Evolutionary conservation across 1,140 invertebrate species (phyloP).

Genomic region (Pseudomyrmex pallidus): DNA sequence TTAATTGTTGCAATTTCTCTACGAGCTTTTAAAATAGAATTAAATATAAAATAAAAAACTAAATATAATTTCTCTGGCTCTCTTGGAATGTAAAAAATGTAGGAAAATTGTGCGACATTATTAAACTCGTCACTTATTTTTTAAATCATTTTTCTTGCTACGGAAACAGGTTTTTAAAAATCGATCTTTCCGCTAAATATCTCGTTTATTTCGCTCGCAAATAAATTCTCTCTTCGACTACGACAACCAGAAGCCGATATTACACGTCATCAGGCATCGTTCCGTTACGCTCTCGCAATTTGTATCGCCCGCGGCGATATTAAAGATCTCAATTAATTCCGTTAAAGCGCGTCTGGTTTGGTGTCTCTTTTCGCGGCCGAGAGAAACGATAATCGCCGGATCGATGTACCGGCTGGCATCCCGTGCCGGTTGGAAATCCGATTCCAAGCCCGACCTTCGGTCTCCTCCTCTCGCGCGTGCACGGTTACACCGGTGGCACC

Average conservation of each 20-base stretch:
- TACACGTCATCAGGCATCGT: slow-evolving; percentile 4
- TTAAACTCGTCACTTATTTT: too few species aligned
- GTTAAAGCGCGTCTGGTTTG: slow-evolving; percentile 56
- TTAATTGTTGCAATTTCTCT: too few species aligned
- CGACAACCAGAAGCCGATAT: background rate
- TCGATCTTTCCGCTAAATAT: too few species aligned
- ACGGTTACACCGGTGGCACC: slow-evolving; percentile 3
- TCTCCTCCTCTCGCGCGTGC: background rate
- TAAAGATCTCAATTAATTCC: slow-evolving; percentile 66
- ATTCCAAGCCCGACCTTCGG: slow-evolving; percentile 30
- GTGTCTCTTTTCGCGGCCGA: background rate
- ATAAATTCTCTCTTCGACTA: background rate
- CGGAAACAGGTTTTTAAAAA: too few species aligned
- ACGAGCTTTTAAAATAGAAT: too few species aligned
- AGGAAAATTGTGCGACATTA: too few species aligned
- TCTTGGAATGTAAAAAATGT: too few species aligned
- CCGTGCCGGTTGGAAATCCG: slow-evolving; percentile 1
- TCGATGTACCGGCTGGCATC: background rate
- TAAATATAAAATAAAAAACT: too few species aligned
- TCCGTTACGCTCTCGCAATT: slow-evolving; percentile 57
- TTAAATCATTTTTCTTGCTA: too few species aligned
- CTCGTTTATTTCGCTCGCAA: too few species aligned
- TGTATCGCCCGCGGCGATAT: slow-evolving; percentile 42
- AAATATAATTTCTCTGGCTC: too few species aligned
- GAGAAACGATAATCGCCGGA: background rate